Evolutionary conservation across 2,888 invertebrate genomes (phyloP).

Genomic region (Cerastis leucographa): DNA sequence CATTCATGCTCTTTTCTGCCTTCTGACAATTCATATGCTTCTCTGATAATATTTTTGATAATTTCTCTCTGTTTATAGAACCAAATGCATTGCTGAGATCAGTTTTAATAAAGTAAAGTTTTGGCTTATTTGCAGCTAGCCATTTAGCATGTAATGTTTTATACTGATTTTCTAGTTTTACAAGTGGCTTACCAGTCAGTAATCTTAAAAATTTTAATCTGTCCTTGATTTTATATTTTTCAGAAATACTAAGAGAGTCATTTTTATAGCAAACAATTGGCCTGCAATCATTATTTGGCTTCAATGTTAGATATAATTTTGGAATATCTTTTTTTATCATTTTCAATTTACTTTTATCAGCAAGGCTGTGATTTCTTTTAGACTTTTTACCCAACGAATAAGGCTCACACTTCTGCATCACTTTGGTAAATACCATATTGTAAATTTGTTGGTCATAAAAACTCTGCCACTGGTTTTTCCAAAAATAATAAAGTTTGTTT

Average conservation of each 20-base stretch:
- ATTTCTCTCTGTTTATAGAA: conserved; percentile 80
- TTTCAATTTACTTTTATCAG: conserved; percentile 74
- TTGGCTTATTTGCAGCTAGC: conserved; percentile 79
- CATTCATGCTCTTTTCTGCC: conserved; percentile 72
- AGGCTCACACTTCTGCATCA: conserved; percentile 76
- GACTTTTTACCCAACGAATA: conserved; percentile 76
- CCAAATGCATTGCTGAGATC: conserved; percentile 89
- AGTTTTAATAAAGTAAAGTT: conserved; percentile 86
- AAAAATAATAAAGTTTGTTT: conserved; percentile 85
- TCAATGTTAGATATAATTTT: conserved; percentile 83
- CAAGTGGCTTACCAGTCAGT: conserved; percentile 71
- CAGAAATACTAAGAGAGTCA: conserved; percentile 67
- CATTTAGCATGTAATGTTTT: conserved; percentile 76
- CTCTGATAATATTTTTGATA: conserved; percentile 80
- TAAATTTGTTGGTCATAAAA: conserved; percentile 83
- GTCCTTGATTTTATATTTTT: conserved; percentile 83
- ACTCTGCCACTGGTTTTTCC: conserved; percentile 87
- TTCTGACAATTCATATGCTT: conserved; percentile 76
- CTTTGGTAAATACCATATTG: conserved; percentile 77
- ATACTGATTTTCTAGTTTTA: conserved; percentile 80
- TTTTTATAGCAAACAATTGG: conserved; percentile 86
- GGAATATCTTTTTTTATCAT: conserved; percentile 78
- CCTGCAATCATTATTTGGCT: conserved; percentile 81
- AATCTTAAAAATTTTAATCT: conserved; percentile 79
- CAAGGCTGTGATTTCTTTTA: conserved; percentile 71